Base-by-base conservation (phyloP, 2,888 invertebrate species). In the Cybosia mesomella region DNA sequence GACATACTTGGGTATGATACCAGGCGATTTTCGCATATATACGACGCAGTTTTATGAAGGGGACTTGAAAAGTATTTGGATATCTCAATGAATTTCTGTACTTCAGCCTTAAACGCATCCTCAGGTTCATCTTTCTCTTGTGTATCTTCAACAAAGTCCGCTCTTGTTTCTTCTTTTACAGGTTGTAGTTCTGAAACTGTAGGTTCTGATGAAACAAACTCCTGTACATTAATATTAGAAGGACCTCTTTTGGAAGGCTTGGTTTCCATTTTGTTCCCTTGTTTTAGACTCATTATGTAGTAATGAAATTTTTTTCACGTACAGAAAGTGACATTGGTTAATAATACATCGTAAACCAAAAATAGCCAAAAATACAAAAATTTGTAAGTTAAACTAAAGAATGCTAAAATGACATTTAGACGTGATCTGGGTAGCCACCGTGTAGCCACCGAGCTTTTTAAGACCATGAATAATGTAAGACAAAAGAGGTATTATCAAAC, bases 51-150 rank as follows among this genome's bases (percentile, higher is more conserved):
- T 83, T 92, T 93, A 5, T 87, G 85, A 4, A 93, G 75, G 3
- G 93, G 93, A 67, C 91, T 92, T 1, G 93, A 92, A 72, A 93
- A 94, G 70, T 92, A 92, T 72, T 93, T 92, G 0, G 94, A 92
- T 70, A 94, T 92, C 82, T 94, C 92, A 57, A 94, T 89, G 70
- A 94, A 94, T 66, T 90, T 84, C 76, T 91, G 85, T 1, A 91
- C 86, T 85, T 93, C 89, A 0, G 86, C 86, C 73, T 91, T 88
- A 64, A 89, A 90, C 0, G 81, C 81, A 15, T 89, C 86, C 43
- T 66, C 82, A 3, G 75, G 66, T 21, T 82, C 80, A 58, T 77
- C 78, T 18, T 74, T 75, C 15, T 86, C 83, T 24, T 78, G 84
- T 18, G 65, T 53, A 22, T 86, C 88, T 59, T 87, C 86, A 0